Conservation (phyloP, 1,140 invertebrate species). For the Cardiocondyla obscurior region DNA sequence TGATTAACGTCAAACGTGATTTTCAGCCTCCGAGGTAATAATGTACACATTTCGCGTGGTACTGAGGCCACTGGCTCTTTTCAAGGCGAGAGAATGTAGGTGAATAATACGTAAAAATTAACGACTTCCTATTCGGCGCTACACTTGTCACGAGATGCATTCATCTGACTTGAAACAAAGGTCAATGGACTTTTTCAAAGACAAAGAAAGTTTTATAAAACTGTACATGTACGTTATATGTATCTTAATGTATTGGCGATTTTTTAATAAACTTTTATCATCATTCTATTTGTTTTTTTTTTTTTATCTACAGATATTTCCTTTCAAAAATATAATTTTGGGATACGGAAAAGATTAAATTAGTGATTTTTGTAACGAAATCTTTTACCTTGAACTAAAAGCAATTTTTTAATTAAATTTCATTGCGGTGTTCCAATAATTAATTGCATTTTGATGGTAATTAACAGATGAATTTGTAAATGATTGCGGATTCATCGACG, state of each 20-base stretch:
- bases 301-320: neutral
- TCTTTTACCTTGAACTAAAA: neutral
- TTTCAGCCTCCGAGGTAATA: neutral
- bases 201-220: neutral
- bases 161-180: neutral
- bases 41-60: neutral
- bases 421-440: slow-evolving; percentile 30
- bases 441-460: slow-evolving; percentile 16
- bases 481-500: slow-evolving; percentile 33
- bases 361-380: neutral
- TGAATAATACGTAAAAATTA: neutral
- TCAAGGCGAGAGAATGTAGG: neutral
- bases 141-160: no score
- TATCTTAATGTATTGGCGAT: neutral
- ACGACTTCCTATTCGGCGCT: neutral
- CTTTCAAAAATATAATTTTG: neutral
- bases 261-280: neutral
- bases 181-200: neutral
- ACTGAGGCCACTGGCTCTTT: no score
- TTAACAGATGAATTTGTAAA: slow-evolving; percentile 43
- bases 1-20: slow-evolving; percentile 1
- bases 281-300: no score
- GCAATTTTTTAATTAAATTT: neutral
- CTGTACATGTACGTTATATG: neutral
- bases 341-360: neutral